Conservation (phyloP, 1,140 invertebrate genomes). For the Habropoda laboriosa region DNA sequence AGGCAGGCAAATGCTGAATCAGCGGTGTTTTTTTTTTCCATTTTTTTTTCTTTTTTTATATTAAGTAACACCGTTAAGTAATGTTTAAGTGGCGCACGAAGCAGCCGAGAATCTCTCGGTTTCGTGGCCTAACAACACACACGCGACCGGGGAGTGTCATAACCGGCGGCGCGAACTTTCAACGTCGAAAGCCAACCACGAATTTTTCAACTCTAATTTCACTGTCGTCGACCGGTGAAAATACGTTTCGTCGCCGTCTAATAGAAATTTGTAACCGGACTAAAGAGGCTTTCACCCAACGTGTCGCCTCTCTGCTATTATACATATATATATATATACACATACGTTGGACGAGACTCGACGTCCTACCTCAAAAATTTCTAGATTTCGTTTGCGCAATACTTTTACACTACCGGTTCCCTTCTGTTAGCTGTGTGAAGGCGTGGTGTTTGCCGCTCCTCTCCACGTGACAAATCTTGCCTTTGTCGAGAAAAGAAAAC, state of each 20-base stretch:
- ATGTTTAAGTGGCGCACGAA: conserved; percentile 28
- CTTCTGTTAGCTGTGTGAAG: background rate
- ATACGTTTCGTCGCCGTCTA: conserved; percentile 47
- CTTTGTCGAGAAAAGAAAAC: conserved; percentile 13
- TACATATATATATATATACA: too few relatives aligned
- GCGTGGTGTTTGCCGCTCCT: background rate
- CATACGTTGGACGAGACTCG: conserved; percentile 19
- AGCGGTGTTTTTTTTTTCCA: background rate
- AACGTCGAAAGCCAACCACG: conserved; percentile 9
- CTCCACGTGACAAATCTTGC: conserved; percentile 36
- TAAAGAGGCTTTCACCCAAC: conserved; percentile 55
- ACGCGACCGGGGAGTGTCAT: background rate
- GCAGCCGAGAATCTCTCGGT: background rate
- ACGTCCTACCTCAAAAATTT: conserved; percentile 59
- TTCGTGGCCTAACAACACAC: background rate
- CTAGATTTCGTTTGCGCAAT: conserved; percentile 50
- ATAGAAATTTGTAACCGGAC: conserved; percentile 49
- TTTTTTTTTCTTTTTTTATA: background rate
- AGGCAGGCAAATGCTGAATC: background rate
- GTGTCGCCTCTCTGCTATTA: too few relatives aligned
- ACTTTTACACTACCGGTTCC: background rate
- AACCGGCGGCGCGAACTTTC: conserved; percentile 20
- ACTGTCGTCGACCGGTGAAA: conserved; percentile 6
- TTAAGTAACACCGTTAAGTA: conserved; percentile 43
- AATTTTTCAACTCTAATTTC: conserved; percentile 44